phyloP scores from a whole-genome alignment of 2,113 vertebrate species.

The Oriolus oriolus region DNA sequence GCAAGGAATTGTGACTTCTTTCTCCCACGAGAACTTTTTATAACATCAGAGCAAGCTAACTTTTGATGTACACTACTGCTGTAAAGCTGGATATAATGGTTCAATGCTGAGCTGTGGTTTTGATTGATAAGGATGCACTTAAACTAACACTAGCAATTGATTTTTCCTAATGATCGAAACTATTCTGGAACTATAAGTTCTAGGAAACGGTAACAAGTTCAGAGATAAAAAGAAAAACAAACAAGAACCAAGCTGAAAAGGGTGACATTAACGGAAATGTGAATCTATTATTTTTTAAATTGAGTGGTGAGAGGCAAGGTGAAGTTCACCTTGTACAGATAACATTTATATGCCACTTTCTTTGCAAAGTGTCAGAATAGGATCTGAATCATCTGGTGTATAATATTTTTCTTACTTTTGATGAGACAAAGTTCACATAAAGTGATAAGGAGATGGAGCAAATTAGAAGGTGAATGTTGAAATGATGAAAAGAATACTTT shows the following conservation, averaged over 20 bases:
- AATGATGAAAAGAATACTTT: not conserved
- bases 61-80: not conserved
- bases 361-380: not conserved
- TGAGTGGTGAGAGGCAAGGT: not conserved
- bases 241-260: not conserved
- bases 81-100: not conserved
- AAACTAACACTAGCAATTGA: not conserved
- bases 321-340: not conserved
- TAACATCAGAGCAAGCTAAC: not conserved
- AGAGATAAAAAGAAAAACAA: not conserved
- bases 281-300: not conserved
- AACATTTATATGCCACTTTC: not conserved
- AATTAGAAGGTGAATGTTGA: not conserved
- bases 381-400: not conserved
- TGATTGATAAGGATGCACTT: slow-evolving; percentile 21
- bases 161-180: not conserved
- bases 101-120: not conserved
- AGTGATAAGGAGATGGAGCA: not conserved
- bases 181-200: not conserved
- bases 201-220: not conserved
- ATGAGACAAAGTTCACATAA: not conserved
- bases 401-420: not conserved
- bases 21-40: not conserved
- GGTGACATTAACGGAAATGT: not conserved
- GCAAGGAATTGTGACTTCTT: slow-evolving; percentile 10